These are phyloP conservation scores for Drosophila buzzatii DNA, from an alignment of 2,888 invertebrate genomes.

Conservation along the genomic window DNA sequence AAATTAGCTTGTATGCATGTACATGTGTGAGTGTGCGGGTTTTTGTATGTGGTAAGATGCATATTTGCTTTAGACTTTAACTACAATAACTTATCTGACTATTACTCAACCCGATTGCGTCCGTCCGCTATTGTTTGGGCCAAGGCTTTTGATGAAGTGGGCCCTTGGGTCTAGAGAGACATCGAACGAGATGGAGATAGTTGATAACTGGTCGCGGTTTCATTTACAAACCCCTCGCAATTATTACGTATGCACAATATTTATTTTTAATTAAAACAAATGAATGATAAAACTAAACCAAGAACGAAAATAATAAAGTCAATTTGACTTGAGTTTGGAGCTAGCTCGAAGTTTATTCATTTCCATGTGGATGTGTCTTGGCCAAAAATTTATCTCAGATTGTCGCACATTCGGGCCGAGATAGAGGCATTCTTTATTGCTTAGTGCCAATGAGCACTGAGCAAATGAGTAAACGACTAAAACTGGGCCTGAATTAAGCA, in stretches of 20 bases:
- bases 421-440: constrained; percentile 58
- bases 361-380: constrained; percentile 19
- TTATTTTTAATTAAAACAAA: constrained; percentile 45
- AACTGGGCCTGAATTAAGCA: constrained; percentile 65
- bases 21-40: neutral
- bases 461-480: constrained; percentile 46
- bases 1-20: neutral
- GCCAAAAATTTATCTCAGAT: constrained; percentile 45
- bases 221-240: constrained; percentile 21
- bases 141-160: constrained; percentile 36
- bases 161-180: constrained; percentile 37
- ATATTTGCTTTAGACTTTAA: constrained; percentile 37
- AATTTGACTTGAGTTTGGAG: constrained; percentile 12
- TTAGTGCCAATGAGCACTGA: constrained; percentile 35
- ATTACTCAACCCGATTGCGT: constrained; percentile 32
- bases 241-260: constrained; percentile 24
- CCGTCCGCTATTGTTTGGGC: constrained; percentile 28
- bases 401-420: constrained; percentile 27
- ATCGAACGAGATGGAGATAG: constrained; percentile 13
- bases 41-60: constrained; percentile 7
- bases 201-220: constrained; percentile 7
- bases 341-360: constrained; percentile 23
- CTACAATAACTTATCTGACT: constrained; percentile 41
- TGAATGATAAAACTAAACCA: neutral
- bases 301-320: neutral